Percentiles rank a stretch among this genome's conserved stretches.
Evolutionary conservation across 2,888 invertebrate genomes (phyloP).

Genomic region (Alsophila aescularia): DNA sequence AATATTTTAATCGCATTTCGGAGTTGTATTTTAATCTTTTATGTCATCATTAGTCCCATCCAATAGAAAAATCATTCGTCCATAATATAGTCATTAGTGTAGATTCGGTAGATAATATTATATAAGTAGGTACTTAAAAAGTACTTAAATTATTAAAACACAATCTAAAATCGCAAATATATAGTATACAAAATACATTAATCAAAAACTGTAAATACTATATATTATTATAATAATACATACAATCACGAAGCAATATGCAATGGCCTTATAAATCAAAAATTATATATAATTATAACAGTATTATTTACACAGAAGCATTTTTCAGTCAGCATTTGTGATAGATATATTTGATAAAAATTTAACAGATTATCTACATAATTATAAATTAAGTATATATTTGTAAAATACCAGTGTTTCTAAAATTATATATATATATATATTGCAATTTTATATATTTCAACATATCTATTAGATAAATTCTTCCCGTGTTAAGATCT

Average conservation of each 20-base stretch:
- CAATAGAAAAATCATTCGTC: conserved; percentile 77
- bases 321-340: conserved; percentile 60
- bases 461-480: background rate
- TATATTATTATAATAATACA: conserved; percentile 1
- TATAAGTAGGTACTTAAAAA: conserved; percentile 79
- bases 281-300: conserved; percentile 57
- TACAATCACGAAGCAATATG: conserved; percentile 64
- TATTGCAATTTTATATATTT: too few relatives aligned
- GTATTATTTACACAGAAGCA: conserved; percentile 65
- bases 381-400: conserved; percentile 1
- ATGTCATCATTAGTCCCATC: conserved; percentile 59
- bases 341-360: conserved; percentile 43
- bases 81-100: conserved; percentile 81
- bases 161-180: conserved; percentile 34
- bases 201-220: conserved; percentile 7
- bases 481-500: conserved; percentile 4
- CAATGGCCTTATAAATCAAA: conserved; percentile 68
- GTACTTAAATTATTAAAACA: conserved; percentile 60
- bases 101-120: conserved; percentile 54
- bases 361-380: conserved; percentile 14
- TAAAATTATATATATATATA: background rate
- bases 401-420: conserved; percentile 5
- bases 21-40: conserved; percentile 47
- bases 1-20: conserved; percentile 47
- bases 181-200: too few relatives aligned